Conservation (phyloP, 2,888 invertebrate species). For the Agonopterix arenella region DNA sequence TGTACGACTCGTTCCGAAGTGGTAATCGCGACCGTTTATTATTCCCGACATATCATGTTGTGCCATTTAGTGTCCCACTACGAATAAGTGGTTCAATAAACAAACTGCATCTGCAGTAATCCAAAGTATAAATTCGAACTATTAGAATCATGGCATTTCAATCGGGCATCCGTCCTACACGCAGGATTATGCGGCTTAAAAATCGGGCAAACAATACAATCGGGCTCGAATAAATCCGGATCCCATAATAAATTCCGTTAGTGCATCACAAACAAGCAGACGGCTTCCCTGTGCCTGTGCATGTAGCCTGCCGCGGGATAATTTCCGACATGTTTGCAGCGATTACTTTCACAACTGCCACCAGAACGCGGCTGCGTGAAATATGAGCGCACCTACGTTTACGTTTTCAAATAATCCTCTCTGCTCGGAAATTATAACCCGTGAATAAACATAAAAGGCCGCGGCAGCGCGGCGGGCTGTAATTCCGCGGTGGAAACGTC, state of each 20-base stretch:
- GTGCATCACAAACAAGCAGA: constrained; percentile 34
- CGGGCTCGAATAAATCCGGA: constrained; percentile 29
- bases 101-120: not conserved
- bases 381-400: constrained; percentile 58
- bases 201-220: constrained; percentile 10
- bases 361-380: constrained; percentile 47
- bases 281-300: constrained; percentile 1
- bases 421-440: constrained; percentile 56
- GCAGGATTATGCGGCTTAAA: not conserved
- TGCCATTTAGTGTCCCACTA: constrained; percentile 27
- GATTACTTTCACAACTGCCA: constrained; percentile 61
- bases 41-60: constrained; percentile 27
- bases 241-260: constrained; percentile 52
- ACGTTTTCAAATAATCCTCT: constrained; percentile 63
- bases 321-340: constrained; percentile 57
- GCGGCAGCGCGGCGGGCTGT: constrained; percentile 37
- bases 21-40: constrained; percentile 40
- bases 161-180: not conserved
- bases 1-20: constrained; percentile 39
- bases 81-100: constrained; percentile 18
- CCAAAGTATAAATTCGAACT: not conserved
- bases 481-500: constrained; percentile 53
- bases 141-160: not conserved
- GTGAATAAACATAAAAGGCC: constrained; percentile 63
- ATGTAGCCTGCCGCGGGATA: constrained; percentile 35